Conservation (phyloP, 2,113 vertebrate species). For the Gambusia holbrooki region DNA sequence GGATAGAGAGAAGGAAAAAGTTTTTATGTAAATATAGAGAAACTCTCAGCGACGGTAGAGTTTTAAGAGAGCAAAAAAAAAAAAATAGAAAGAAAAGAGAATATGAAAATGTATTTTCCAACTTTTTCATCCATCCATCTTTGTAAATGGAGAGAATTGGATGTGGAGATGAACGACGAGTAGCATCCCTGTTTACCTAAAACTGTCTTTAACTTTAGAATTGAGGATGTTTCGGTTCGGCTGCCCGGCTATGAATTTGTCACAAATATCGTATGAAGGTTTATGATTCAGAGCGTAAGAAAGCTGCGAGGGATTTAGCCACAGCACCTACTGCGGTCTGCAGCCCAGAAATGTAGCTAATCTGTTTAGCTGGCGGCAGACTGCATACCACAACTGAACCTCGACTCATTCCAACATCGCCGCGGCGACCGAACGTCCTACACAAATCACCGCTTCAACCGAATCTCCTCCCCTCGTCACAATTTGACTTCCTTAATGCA, state of each 20-base stretch:
- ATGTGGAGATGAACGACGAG: neutral
- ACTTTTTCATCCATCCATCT: neutral
- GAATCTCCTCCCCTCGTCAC: neutral
- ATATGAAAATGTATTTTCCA: neutral
- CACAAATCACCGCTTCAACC: neutral
- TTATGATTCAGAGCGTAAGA: slow-evolving; percentile 2
- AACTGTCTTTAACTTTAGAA: neutral
- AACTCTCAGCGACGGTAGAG: neutral
- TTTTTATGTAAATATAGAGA: neutral
- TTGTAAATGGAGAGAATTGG: neutral
- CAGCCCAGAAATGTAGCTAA: slow-evolving; percentile 37
- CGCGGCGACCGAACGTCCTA: no score
- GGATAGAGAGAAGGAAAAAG: no score
- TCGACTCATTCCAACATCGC: neutral
- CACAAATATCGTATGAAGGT: no score
- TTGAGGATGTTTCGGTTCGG: no score
- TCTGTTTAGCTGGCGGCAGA: slow-evolving; percentile 28
- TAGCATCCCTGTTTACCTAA: neutral
- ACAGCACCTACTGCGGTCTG: slow-evolving; percentile 26
- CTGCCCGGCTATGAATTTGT: no score
- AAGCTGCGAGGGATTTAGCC: neutral
- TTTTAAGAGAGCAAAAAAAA: no score
- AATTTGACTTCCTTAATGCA: neutral
- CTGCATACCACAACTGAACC: neutral
- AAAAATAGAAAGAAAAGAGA: neutral